A percentile compares a stretch with the other conserved stretches of the same genome.
Conservation (phyloP, 2,797 vertebrate genomes). For the Chloroceryle inda region DNA sequence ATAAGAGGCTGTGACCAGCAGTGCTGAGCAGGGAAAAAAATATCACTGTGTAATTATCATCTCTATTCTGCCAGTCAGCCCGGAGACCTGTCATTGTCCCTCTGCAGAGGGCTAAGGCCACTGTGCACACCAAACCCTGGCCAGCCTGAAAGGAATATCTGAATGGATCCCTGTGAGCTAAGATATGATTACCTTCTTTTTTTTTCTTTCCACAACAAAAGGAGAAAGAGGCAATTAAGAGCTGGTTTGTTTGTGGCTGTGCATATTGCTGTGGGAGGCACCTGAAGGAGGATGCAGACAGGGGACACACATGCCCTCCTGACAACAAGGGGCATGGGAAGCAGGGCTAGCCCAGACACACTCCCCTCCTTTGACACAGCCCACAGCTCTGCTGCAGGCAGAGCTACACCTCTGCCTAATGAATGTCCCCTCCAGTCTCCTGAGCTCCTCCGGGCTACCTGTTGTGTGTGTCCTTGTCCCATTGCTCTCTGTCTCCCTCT, state of each 20-base stretch:
- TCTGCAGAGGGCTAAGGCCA: slow-evolving; percentile 51
- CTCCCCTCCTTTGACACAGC: background rate
- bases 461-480: rapidly evolving
- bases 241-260: background rate
- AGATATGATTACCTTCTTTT: slow-evolving; percentile 61
- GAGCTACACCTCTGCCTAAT: background rate
- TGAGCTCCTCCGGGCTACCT: background rate
- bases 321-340: rapidly evolving
- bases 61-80: slow-evolving; percentile 55
- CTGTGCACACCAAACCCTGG: background rate
- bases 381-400: rapidly evolving
- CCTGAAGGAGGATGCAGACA: background rate
- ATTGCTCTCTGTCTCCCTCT: rapidly evolving
- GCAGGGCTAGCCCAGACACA: rapidly evolving
- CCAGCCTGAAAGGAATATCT: slow-evolving; percentile 52
- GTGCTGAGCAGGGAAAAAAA: slow-evolving; percentile 65
- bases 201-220: slow-evolving; percentile 1
- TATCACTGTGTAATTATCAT: slow-evolving; percentile 75
- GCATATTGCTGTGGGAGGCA: background rate
- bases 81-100: slow-evolving; percentile 76
- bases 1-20: slow-evolving; percentile 39
- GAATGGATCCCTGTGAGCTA: slow-evolving; percentile 59
- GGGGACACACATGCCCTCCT: background rate
- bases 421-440: background rate
- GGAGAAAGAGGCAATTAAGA: slow-evolving; percentile 58